Conservation (phyloP, 1,140 invertebrate species). For the Neomicropteryx cornuta region DNA sequence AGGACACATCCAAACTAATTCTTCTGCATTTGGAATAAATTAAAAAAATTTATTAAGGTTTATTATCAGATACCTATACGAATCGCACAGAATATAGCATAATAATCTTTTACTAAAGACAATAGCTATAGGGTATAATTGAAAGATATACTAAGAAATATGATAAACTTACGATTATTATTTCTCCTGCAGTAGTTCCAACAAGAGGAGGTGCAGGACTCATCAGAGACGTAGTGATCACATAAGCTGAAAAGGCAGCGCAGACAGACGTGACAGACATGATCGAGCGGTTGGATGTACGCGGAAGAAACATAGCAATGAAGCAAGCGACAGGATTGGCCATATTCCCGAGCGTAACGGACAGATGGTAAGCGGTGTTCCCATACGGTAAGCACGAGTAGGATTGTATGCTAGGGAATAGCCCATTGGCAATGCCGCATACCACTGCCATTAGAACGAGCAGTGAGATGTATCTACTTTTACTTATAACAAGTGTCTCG, state of each 20-base stretch:
- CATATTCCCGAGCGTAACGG: conserved; percentile 69
- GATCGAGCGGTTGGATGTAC: conserved; percentile 46
- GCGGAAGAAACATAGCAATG: conserved; percentile 61
- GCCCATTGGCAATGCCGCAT: conserved; percentile 63
- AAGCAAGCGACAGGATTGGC: conserved; percentile 78
- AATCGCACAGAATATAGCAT: too few relatives aligned
- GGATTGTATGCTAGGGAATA: conserved; percentile 74
- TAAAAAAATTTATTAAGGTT: too few relatives aligned
- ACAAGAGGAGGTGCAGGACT: conserved; percentile 67
- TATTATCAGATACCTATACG: too few relatives aligned
- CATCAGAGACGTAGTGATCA: conserved; percentile 56
- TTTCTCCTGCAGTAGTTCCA: conserved; percentile 41
- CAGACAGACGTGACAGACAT: conserved; percentile 39
- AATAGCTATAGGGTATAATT: too few relatives aligned
- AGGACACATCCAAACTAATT: too few relatives aligned
- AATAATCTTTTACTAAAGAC: too few relatives aligned
- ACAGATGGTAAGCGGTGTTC: conserved; percentile 67
- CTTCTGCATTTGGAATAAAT: too few relatives aligned
- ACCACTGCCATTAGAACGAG: conserved; percentile 43
- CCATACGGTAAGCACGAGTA: conserved; percentile 86
- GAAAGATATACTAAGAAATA: too few relatives aligned
- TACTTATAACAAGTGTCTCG: too few relatives aligned
- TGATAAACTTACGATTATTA: conserved; percentile 67
- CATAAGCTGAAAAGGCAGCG: conserved; percentile 47
- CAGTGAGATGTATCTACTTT: conserved; percentile 41